Percentiles rank a stretch among this genome's conserved stretches.
These are phyloP conservation scores for Psittacula cyanocephala DNA, from an alignment of 2,113 vertebrate genomes.

Conservation along the genomic window DNA sequence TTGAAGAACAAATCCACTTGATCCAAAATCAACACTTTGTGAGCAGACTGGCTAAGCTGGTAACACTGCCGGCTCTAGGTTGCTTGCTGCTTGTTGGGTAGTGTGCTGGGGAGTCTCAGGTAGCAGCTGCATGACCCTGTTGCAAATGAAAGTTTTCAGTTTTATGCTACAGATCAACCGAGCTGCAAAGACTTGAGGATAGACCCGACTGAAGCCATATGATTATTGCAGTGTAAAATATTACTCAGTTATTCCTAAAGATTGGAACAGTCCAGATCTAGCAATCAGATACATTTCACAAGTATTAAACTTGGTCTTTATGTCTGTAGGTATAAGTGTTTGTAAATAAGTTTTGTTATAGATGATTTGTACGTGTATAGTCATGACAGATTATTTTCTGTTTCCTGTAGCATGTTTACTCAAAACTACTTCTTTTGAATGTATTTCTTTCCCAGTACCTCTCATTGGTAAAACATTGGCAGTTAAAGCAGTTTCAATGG, in stretches of 20 bases:
- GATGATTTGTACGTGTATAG: neutral
- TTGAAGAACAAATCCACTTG: neutral
- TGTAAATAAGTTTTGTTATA: constrained; percentile 10
- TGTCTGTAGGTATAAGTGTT: neutral
- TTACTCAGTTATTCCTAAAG: neutral
- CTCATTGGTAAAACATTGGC: neutral
- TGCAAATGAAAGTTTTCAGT: neutral
- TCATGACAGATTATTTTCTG: neutral
- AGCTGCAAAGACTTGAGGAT: neutral
- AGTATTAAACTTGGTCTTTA: constrained; percentile 5
- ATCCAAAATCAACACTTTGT: neutral
- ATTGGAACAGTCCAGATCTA: neutral
- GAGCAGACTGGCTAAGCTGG: neutral
- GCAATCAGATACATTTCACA: constrained; percentile 26
- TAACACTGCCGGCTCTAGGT: neutral
- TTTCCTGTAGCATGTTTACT: neutral
- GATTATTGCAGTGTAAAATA: neutral
- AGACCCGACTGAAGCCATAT: neutral
- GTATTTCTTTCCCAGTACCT: constrained; percentile 20
- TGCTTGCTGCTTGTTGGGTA: neutral
- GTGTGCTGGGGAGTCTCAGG: neutral
- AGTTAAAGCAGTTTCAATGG: neutral
- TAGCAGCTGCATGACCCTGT: accelerated
- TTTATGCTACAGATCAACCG: neutral
- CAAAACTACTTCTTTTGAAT: constrained; percentile 23